phyloP scores from a whole-genome alignment of 1,140 invertebrate genomes.

The Pseudobourletiella spinata region DNA sequence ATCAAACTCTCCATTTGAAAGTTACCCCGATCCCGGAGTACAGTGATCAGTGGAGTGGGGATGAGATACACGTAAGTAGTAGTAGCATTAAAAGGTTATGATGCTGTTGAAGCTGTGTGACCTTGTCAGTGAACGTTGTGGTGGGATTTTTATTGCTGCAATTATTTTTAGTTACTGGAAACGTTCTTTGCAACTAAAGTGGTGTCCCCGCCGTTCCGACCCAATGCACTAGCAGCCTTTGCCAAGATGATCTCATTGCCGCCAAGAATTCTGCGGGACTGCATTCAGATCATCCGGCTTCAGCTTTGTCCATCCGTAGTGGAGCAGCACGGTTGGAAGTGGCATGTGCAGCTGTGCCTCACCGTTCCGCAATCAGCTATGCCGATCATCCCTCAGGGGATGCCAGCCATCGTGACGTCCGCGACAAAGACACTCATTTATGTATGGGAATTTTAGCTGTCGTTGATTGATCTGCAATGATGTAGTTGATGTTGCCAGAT shows the following conservation, averaged over 20 bases:
- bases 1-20: conserved; percentile 84
- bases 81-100: too few species aligned
- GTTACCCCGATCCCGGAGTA: conserved; percentile 63
- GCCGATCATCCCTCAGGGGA: conserved; percentile 73
- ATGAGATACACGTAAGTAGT: conserved; percentile 64
- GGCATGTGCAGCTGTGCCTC: conserved; percentile 82
- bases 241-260: conserved; percentile 70
- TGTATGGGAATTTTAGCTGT: conserved; percentile 44
- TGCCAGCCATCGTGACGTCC: conserved; percentile 69
- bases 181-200: conserved; percentile 86
- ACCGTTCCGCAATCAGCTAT: conserved; percentile 76
- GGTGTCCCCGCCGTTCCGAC: conserved; percentile 76
- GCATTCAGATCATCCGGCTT: conserved; percentile 77
- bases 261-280: conserved; percentile 76
- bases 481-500: too few species aligned
- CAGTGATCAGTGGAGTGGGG: conserved; percentile 72
- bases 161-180: conserved; percentile 60
- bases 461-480: background rate
- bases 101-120: too few species aligned
- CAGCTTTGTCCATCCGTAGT: conserved; percentile 60
- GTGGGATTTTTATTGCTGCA: background rate
- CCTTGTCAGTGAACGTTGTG: background rate
- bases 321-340: conserved; percentile 60
- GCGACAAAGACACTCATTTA: conserved; percentile 83
- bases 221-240: conserved; percentile 74